A percentile compares a stretch with the other conserved stretches of the same genome.
phyloP scores from a whole-genome alignment of 1,140 invertebrate genomes.

The Calosoma granatense region DNA sequence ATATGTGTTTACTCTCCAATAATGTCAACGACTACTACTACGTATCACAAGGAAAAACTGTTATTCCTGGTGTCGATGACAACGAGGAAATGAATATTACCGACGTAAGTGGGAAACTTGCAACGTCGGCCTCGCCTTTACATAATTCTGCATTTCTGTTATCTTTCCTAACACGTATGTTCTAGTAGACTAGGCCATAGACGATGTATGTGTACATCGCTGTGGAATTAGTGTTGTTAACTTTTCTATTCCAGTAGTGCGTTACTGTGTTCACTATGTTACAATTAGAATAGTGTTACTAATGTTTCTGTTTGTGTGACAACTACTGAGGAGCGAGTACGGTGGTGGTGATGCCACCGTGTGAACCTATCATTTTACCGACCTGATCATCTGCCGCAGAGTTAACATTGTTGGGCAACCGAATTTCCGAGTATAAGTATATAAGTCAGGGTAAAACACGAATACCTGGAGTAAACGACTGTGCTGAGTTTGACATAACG shows the following conservation, averaged over 20 bases:
- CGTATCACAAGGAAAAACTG: constrained; percentile 93
- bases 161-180: not conserved
- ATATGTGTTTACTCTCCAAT: constrained; percentile 70
- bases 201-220: constrained; percentile 27
- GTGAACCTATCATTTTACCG: constrained; percentile 7
- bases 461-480: constrained; percentile 91
- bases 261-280: too few species aligned
- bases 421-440: constrained; percentile 76
- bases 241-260: too few species aligned
- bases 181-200: constrained; percentile 17
- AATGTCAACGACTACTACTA: constrained; percentile 85
- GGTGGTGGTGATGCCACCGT: too few species aligned
- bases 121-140: constrained; percentile 26
- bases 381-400: constrained; percentile 44
- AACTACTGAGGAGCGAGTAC: too few species aligned
- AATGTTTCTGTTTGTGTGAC: too few species aligned
- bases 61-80: constrained; percentile 92
- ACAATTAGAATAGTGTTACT: too few species aligned
- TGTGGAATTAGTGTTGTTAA: constrained; percentile 22
- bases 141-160: constrained; percentile 16
- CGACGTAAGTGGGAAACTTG: constrained; percentile 71
- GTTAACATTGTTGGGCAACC: constrained; percentile 69
- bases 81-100: constrained; percentile 87
- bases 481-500: constrained; percentile 78
- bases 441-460: constrained; percentile 86